Evolutionary conservation across 2,113 vertebrate species (phyloP), one percentile per base, ranked within the genome.

Genomic region (Bungarus multicinctus): DNA sequence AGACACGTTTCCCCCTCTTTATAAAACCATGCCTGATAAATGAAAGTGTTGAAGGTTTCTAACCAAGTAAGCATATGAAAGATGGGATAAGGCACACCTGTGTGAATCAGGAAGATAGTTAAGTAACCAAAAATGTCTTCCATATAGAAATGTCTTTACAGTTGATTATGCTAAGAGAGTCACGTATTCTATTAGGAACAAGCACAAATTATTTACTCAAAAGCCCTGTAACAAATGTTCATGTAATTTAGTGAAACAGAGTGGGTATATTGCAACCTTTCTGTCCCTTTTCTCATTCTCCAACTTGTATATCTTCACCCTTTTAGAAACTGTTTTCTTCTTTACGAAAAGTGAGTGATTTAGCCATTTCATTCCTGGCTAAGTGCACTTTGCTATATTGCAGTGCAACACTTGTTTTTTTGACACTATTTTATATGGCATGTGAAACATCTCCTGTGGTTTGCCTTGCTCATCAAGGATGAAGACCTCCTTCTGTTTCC

Each of bases 401-500:
- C 95, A 97, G 96, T 92, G 93, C 91, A 97, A 95, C 94, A 91
- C 97, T 97, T 97, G 96, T 97, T 97, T 97, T 97, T 96, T 96
- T 89, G 89, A 95, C 94, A 95, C 97, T 97, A 95, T 97, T 95
- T 91, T 96, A 97, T 97, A 95, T 98, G 98, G 98, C 97, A 97
- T 96, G 97, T 96, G 97, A 97, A 97, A 96, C 96, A 95, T 97
- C 97, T 97, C 97, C 97, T 7, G 96, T 97, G 97, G 98, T 96
- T 98, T 95, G 94, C 96, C 96, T 95, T 96, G 96, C 94, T 93
- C 97, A 96, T 96, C 95, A 97, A 96, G 95, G 97, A 96, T 96
- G 96, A 97, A 96, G 98, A 97, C 98, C 98, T 97, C 98, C 98
- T 97, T 97, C 98, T 97, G 98, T 96, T 98, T 98, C 97, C 98